phyloP scores from a whole-genome alignment of 1,140 invertebrate genomes.

The Temnothorax nylanderi region DNA sequence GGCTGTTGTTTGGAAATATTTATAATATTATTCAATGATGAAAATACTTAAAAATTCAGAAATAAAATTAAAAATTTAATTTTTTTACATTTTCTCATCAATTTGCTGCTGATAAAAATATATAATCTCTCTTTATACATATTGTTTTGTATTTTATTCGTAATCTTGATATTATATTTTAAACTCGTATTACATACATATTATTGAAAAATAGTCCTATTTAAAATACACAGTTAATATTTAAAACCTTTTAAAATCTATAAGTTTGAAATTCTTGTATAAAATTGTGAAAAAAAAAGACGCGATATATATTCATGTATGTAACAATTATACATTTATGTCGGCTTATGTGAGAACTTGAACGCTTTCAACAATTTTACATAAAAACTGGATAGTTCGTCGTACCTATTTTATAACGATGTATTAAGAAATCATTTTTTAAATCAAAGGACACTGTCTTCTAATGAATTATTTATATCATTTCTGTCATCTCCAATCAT shows the following conservation, averaged over 20 bases:
- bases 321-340: neutral
- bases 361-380: neutral
- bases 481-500: slow-evolving; percentile 82
- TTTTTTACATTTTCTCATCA: no score
- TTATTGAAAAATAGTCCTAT: neutral
- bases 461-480: slow-evolving; percentile 82
- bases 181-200: no score
- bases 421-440: neutral
- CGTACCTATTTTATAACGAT: neutral
- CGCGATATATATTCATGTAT: neutral
- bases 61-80: no score
- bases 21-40: no score
- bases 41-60: no score
- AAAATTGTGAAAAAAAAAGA: neutral
- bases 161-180: no score
- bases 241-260: neutral
- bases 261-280: neutral
- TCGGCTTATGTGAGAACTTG: neutral
- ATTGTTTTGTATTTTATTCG: no score
- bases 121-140: no score
- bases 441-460: slow-evolving; percentile 78
- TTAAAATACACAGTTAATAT: neutral
- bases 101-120: no score
- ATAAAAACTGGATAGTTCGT: neutral
- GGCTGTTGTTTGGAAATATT: no score